phyloP scores from a whole-genome alignment of 2,113 vertebrate species.

The Thinocorus orbignyianus region DNA sequence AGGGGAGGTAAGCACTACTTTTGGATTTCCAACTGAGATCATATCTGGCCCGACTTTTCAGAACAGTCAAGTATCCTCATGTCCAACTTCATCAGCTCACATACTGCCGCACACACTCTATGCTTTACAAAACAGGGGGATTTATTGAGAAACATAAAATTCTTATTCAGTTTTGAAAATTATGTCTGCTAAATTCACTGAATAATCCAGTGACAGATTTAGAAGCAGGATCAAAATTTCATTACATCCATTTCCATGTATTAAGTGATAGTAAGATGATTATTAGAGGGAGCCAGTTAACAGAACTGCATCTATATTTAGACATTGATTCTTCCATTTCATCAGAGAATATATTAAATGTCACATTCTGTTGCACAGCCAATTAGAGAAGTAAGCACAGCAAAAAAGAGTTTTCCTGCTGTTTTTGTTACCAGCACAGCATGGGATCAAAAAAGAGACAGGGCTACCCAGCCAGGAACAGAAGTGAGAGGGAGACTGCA shows the following conservation, averaged over 20 bases:
- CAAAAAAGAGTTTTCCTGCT: conserved; percentile 46
- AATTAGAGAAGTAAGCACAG: conserved; percentile 48
- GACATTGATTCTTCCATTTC: conserved; percentile 22
- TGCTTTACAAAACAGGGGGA: neutral
- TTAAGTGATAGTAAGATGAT: neutral
- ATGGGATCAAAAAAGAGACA: neutral
- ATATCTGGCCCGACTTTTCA: neutral
- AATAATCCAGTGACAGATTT: neutral
- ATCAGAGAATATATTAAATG: conserved; percentile 52
- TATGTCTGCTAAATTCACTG: neutral
- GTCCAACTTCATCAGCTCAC: neutral
- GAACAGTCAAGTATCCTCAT: neutral
- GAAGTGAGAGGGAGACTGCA: neutral
- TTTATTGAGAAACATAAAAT: neutral
- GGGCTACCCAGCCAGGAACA: conserved; percentile 6
- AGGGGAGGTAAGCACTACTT: neutral
- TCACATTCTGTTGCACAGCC: conserved; percentile 56
- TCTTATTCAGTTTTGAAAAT: neutral
- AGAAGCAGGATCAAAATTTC: neutral
- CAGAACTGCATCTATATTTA: conserved; percentile 39
- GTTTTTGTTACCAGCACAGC: conserved; percentile 51
- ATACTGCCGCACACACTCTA: neutral
- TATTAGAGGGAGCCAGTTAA: neutral
- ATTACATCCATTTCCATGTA: neutral
- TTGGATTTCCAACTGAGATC: neutral